Conservation (phyloP, 2,888 invertebrate genomes). For the Aplocera efformata region DNA sequence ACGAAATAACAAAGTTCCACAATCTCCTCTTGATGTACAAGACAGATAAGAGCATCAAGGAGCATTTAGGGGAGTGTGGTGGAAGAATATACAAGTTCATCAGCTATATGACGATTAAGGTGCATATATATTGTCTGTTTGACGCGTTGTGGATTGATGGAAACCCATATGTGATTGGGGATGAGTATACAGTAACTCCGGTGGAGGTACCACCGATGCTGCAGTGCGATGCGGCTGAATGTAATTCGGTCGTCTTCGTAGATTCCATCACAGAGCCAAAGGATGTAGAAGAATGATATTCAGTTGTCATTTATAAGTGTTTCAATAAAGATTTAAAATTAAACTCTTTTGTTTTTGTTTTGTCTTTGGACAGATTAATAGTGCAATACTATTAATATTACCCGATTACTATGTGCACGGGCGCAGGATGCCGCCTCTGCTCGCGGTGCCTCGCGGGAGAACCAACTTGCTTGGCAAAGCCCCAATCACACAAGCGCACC, state of each 20-base stretch:
- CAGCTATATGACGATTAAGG: conserved; percentile 72
- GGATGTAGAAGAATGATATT: conserved; percentile 59
- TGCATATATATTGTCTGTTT: conserved; percentile 71
- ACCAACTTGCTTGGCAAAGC: not conserved
- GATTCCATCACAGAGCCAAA: conserved; percentile 72
- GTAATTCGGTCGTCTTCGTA: conserved; percentile 68
- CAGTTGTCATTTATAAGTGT: conserved; percentile 1
- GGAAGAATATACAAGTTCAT: conserved; percentile 73
- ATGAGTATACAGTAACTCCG: conserved; percentile 70
- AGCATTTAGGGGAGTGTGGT: conserved; percentile 71
- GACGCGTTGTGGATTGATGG: conserved; percentile 74
- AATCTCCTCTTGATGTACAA: conserved; percentile 69
- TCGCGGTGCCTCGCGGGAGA: not conserved
- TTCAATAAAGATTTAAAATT: conserved; percentile 18
- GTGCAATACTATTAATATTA: not conserved
- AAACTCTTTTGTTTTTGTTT: conserved; percentile 3
- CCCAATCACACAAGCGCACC: too few species aligned
- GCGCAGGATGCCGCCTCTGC: not conserved
- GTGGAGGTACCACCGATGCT: conserved; percentile 69
- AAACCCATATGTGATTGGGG: conserved; percentile 71
- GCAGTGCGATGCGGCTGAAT: conserved; percentile 70
- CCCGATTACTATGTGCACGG: not conserved
- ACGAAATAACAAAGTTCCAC: conserved; percentile 72
- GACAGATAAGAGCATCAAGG: conserved; percentile 68
- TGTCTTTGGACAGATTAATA: not conserved